Conservation (phyloP, 2,888 invertebrate genomes). For the Busseola fusca region DNA sequence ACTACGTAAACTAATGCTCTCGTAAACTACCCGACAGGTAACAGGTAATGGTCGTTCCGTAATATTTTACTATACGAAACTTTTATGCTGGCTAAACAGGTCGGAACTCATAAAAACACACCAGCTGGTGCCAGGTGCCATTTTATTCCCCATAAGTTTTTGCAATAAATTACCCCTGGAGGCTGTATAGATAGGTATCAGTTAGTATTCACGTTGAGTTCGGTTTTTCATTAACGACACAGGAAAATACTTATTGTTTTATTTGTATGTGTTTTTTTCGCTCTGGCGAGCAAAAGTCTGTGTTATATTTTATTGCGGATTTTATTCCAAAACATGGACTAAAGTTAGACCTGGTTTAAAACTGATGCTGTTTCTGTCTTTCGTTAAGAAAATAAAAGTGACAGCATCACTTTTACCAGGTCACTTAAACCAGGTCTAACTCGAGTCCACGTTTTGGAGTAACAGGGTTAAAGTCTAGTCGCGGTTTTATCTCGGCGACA, state of each 20-base stretch:
- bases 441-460: too few species aligned
- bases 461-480: too few species aligned
- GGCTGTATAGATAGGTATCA: conserved; percentile 19
- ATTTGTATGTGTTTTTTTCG: neutral
- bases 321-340: too few species aligned
- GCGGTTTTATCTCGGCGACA: too few species aligned
- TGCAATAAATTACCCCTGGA: conserved; percentile 39
- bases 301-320: neutral
- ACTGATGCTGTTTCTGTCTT: too few species aligned
- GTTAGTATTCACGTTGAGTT: conserved; percentile 18
- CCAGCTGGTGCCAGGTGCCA: conserved; percentile 54
- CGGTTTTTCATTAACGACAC: conserved; percentile 31
- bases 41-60: conserved; percentile 32
- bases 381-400: too few species aligned
- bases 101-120: conserved; percentile 48
- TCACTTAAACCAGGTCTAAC: too few species aligned
- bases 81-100: conserved; percentile 50
- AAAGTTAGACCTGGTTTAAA: too few species aligned
- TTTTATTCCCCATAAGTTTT: conserved; percentile 45
- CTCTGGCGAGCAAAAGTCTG: neutral
- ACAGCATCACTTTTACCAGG: too few species aligned
- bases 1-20: conserved; percentile 26
- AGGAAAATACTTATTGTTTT: conserved; percentile 6
- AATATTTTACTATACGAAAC: conserved; percentile 53
- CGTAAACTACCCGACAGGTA: conserved; percentile 34